phyloP scores from a whole-genome alignment of 2,888 invertebrate species.

The Fissipunctia ypsillon region DNA sequence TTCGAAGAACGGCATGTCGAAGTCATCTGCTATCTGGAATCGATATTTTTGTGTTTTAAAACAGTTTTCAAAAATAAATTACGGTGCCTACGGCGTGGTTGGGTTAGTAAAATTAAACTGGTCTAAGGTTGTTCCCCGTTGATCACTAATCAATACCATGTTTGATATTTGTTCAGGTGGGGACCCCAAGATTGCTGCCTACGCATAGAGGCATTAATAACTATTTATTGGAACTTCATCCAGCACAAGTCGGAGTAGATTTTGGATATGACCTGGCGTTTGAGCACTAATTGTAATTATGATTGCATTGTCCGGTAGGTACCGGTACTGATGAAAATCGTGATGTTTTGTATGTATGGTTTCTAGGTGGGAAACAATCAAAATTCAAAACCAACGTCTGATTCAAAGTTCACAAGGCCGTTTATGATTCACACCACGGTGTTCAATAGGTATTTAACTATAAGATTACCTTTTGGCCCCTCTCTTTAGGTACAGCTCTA shows the following conservation, averaged over 20 bases:
- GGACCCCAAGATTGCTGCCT: neutral
- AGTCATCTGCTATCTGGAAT: slow-evolving; percentile 95
- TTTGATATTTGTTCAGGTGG: neutral
- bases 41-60: neutral
- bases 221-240: too few species aligned
- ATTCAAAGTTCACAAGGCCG: neutral
- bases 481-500: slow-evolving; percentile 94
- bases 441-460: neutral
- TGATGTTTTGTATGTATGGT: slow-evolving; percentile 14
- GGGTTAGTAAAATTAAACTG: neutral
- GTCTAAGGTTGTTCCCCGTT: neutral
- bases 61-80: neutral
- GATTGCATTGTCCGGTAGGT: slow-evolving; percentile 10
- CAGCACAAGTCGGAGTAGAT: neutral
- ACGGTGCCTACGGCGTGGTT: too few species aligned
- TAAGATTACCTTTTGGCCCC: slow-evolving; percentile 93
- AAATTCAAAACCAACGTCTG: neutral
- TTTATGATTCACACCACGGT: neutral
- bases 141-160: neutral
- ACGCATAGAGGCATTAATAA: neutral
- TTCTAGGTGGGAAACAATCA: neutral
- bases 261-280: neutral
- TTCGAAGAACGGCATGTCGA: slow-evolving; percentile 97
- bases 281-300: slow-evolving; percentile 23
- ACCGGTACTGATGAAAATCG: slow-evolving; percentile 16